Evolutionary conservation across 2,113 vertebrate species (phyloP), one percentile per base, ranked within the genome.

Genomic region (Puma concolor): DNA sequence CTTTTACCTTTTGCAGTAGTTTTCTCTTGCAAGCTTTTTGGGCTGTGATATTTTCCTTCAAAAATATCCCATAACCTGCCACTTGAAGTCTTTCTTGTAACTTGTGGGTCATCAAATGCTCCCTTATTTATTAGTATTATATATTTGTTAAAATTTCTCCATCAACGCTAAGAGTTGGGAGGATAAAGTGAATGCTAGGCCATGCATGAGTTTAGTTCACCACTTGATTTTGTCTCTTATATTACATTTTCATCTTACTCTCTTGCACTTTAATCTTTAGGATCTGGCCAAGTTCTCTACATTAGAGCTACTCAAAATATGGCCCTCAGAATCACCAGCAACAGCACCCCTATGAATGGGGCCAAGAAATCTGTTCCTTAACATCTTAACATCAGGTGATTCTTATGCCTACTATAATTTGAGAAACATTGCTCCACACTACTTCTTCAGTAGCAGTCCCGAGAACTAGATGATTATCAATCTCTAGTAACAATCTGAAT

Each of bases 41-140:
- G 66, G 44, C 41, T 71, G 11, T 86, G 57, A 1, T 69, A 81
- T 52, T 90, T 86, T 76, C 80, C 80, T 93, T 97, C 29, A 85
- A 81, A 90, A 54, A 41, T 44, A 83, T 85, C 11, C 66, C 12
- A 89, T 50, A 13, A 89, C 6, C 38, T 82, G 63, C 29, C 19
- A 72, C 21, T 94, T 54, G 11, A 66, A 85, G n/a, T n/a, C 54
- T 83, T 90, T 89, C 66, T 94, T 23, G 44, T 72, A 94, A 76
- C 50, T 69, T 88, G 21, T 82, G 19, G 66, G 16, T 90, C 19
- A 94, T 50, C 64, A 80, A 54, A 92, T 85, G 17, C 63, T 21
- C 5, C 10, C 21, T 64, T 1, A 1, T 66, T 94, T 88, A 84
- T 52, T 1, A 27, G 16, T 71, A 54, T 64, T 69, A 72, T n/a